These are phyloP conservation scores for Thalpophila matura DNA, from an alignment of 2,888 invertebrate genomes.

Conservation along the genomic window DNA sequence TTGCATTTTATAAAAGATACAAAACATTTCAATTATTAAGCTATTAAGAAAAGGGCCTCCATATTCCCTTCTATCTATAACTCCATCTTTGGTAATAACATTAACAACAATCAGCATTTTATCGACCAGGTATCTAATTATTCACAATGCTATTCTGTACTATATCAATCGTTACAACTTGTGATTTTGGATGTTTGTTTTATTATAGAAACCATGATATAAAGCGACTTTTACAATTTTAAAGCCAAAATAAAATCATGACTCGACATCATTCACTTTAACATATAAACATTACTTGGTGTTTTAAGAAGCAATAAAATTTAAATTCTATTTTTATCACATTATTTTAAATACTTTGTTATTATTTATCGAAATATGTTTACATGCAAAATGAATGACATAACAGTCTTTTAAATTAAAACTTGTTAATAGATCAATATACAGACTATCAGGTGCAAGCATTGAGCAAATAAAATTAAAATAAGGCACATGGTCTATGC, in stretches of 20 bases:
- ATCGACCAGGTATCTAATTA: conserved; percentile 77
- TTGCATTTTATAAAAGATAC: conserved; percentile 88
- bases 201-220: conserved; percentile 57
- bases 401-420: conserved; percentile 55
- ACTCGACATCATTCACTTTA: conserved; percentile 56
- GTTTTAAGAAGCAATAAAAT: conserved; percentile 49
- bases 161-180: conserved; percentile 68
- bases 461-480: conserved; percentile 85
- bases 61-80: conserved; percentile 78
- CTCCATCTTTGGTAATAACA: conserved; percentile 89
- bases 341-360: conserved; percentile 55
- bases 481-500: conserved; percentile 85
- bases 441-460: conserved; percentile 83
- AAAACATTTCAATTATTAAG: conserved; percentile 87
- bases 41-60: conserved; percentile 83
- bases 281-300: conserved; percentile 54
- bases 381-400: conserved; percentile 61
- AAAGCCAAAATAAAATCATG: conserved; percentile 58
- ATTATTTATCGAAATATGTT: conserved; percentile 53
- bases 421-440: conserved; percentile 71
- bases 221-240: conserved; percentile 54
- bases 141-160: conserved; percentile 74
- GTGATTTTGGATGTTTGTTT: conserved; percentile 59
- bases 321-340: conserved; percentile 59
- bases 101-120: conserved; percentile 84